Conservation (phyloP, 2,888 invertebrate genomes). For the Diarsia rubi region DNA sequence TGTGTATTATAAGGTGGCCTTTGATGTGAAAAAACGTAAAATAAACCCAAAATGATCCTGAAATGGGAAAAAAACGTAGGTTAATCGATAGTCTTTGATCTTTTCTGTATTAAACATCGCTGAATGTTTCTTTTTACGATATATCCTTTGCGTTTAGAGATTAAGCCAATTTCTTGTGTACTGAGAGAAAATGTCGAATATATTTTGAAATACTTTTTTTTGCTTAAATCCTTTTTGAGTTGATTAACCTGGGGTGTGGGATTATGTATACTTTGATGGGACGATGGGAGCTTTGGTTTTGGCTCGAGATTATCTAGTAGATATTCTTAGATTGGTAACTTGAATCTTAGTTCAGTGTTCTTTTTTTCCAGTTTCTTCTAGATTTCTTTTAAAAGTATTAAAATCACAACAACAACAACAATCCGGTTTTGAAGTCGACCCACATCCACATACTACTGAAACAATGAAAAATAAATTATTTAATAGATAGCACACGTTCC, state of each 20-base stretch:
- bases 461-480: neutral
- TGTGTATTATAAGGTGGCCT: constrained; percentile 28
- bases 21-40: constrained; percentile 50
- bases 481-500: neutral
- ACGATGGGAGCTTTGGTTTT: constrained; percentile 13
- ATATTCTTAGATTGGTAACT: neutral
- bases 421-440: neutral
- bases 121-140: constrained; percentile 44
- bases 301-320: neutral
- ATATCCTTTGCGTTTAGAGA: constrained; percentile 57
- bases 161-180: constrained; percentile 61
- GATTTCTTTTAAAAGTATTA: neutral
- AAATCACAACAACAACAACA: too few species aligned
- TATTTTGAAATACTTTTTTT: constrained; percentile 39
- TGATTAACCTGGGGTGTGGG: constrained; percentile 29
- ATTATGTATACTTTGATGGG: constrained; percentile 5
- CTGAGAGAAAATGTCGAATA: constrained; percentile 40
- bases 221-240: constrained; percentile 38
- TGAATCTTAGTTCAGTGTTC: neutral
- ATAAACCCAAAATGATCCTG: constrained; percentile 55
- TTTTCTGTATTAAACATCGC: constrained; percentile 60
- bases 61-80: constrained; percentile 61
- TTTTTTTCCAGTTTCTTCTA: neutral
- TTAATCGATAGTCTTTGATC: constrained; percentile 69
- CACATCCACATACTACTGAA: neutral